Conservation (phyloP, 2,113 vertebrate genomes). For the Myotis brandtii region DNA sequence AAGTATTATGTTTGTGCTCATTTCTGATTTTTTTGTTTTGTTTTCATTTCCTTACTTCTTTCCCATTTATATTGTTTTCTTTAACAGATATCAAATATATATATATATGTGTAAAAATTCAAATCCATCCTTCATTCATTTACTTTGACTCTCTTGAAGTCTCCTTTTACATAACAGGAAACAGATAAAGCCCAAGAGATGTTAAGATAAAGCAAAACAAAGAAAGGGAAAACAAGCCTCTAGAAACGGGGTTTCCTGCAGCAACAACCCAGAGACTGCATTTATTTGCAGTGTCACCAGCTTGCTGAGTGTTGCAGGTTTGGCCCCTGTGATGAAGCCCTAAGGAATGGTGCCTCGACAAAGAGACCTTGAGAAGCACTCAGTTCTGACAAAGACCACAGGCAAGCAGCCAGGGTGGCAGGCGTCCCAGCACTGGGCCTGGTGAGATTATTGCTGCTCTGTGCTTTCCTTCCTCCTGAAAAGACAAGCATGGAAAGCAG, state of each 20-base stretch:
- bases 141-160: neutral
- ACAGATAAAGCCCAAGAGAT: neutral
- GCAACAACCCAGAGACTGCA: neutral
- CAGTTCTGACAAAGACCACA: neutral
- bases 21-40: neutral
- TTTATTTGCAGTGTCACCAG: neutral
- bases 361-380: neutral
- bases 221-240: neutral
- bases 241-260: neutral
- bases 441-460: neutral
- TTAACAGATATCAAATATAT: neutral
- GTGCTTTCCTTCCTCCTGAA: neutral
- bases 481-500: neutral
- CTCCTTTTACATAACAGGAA: conserved; percentile 24
- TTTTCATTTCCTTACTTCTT: neutral
- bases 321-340: neutral
- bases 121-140: neutral
- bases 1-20: neutral
- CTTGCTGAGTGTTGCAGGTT: neutral
- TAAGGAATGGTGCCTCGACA: neutral
- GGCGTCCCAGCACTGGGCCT: neutral
- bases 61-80: neutral
- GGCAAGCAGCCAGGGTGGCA: neutral
- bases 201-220: neutral
- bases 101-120: neutral